A percentile compares a stretch with the other conserved stretches of the same genome.
Evolutionary conservation across 1,140 invertebrate genomes (phyloP).

Genomic region (Stenopsyche tienmushanensis): DNA sequence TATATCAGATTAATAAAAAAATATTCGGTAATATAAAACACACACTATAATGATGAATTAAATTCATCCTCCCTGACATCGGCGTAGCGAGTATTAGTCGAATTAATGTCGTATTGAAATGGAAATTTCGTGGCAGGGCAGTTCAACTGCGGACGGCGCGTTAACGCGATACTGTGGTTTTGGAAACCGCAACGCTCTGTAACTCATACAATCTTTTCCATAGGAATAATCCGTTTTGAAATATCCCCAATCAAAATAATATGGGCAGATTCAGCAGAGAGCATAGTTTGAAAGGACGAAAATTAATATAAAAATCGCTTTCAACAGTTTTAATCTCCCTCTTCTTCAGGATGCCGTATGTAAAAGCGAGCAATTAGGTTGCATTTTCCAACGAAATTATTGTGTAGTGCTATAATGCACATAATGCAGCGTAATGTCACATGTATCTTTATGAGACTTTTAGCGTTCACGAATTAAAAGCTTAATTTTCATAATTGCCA

Average conservation of each 20-base stretch:
- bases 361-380: constrained; percentile 29
- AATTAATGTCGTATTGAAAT: constrained; percentile 24
- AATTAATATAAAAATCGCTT: too few relatives aligned
- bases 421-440: constrained; percentile 18
- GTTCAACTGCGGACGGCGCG: constrained; percentile 5
- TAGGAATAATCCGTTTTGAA: background rate
- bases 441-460: constrained; percentile 11
- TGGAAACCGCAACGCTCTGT: background rate
- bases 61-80: background rate
- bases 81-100: background rate
- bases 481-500: constrained; percentile 26
- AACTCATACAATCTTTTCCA: background rate
- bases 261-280: too few relatives aligned
- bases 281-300: too few relatives aligned
- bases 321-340: too few relatives aligned
- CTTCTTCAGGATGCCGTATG: background rate
- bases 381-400: constrained; percentile 30
- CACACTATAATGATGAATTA: too few relatives aligned
- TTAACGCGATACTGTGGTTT: constrained; percentile 18
- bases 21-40: too few relatives aligned
- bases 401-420: constrained; percentile 21
- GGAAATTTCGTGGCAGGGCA: constrained; percentile 11
- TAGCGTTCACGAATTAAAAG: constrained; percentile 13
- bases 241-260: background rate
- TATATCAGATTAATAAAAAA: background rate